Evolutionary conservation across 2,113 vertebrate genomes (phyloP).

Genomic region (Odocoileus virginianus): DNA sequence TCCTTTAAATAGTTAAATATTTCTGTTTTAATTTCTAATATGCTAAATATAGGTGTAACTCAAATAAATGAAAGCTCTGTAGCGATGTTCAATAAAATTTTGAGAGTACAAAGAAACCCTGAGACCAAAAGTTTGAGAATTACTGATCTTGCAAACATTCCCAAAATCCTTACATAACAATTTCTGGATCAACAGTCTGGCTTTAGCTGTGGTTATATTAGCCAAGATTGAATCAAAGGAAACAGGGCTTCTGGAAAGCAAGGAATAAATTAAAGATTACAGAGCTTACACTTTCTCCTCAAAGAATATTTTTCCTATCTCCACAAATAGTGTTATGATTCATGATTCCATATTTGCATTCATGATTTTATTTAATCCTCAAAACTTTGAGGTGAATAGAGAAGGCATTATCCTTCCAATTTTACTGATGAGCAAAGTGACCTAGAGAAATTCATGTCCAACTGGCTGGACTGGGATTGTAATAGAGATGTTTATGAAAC

Average conservation of each 20-base stretch:
- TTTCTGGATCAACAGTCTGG: background rate
- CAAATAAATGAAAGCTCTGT: background rate
- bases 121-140: background rate
- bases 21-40: slow-evolving; percentile 37
- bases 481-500: background rate
- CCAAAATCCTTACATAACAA: background rate
- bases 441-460: background rate
- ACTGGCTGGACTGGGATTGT: background rate
- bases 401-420: background rate
- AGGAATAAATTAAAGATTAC: background rate
- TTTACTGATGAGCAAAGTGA: background rate
- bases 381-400: background rate
- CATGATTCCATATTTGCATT: background rate
- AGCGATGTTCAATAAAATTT: background rate
- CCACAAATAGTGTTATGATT: background rate
- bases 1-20: background rate
- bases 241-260: background rate
- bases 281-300: background rate
- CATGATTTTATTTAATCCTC: background rate
- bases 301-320: background rate
- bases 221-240: background rate
- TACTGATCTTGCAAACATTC: background rate
- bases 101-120: background rate
- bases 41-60: background rate
- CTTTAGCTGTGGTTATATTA: background rate